Conservation (phyloP, 1,140 invertebrate species). For the Cotesia glomerata region DNA sequence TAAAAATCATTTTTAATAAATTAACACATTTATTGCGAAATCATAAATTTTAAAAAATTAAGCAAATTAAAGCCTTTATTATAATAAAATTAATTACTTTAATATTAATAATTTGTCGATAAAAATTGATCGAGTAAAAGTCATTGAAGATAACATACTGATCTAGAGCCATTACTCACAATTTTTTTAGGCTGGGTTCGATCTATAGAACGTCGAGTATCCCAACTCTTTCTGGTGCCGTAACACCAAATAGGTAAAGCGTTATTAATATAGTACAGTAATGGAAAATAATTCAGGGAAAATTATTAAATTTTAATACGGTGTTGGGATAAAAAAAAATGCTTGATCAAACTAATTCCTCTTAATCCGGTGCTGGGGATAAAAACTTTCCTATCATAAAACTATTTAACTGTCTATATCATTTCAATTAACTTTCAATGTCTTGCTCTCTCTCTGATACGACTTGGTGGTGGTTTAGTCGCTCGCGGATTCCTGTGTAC, state of each 20-base stretch:
- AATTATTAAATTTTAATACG: not conserved
- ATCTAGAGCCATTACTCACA: slow-evolving; percentile 34
- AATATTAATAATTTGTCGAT: not conserved
- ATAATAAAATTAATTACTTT: too few species aligned
- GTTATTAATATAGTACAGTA: slow-evolving; percentile 42
- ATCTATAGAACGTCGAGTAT: slow-evolving; percentile 88
- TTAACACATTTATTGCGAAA: not conserved
- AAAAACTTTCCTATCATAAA: too few species aligned
- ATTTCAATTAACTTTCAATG: not conserved
- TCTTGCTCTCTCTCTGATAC: not conserved
- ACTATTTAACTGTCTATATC: too few species aligned
- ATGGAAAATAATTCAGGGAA: slow-evolving; percentile 8
- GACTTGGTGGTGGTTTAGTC: slow-evolving; percentile 57
- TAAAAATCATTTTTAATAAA: not conserved
- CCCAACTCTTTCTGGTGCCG: slow-evolving; percentile 78
- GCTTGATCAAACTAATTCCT: too few species aligned
- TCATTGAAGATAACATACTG: not conserved
- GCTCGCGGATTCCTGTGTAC: slow-evolving; percentile 64
- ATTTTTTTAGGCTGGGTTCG: slow-evolving; percentile 65
- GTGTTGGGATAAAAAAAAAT: slow-evolving; percentile 1
- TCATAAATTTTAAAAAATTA: not conserved
- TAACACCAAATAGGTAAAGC: slow-evolving; percentile 79
- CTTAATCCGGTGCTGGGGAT: too few species aligned
- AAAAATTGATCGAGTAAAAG: not conserved
- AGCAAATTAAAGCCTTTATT: not conserved